Evolutionary conservation across 2,113 vertebrate genomes (phyloP), one percentile per base, ranked within the genome.

Genomic region (Dipodomys ordii): DNA sequence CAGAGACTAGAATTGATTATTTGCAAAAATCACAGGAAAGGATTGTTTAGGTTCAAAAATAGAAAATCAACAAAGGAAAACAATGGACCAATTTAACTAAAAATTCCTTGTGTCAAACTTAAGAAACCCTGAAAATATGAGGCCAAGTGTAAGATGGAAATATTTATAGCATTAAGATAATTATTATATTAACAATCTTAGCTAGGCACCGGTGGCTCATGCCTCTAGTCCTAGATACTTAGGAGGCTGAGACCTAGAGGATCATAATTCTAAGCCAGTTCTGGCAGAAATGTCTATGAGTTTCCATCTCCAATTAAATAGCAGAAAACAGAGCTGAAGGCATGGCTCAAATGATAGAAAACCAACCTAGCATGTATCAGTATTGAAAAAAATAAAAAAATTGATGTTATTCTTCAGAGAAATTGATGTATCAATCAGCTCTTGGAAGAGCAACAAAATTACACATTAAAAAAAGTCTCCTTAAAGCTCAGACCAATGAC

Each of bases 101-200:
- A 79, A 68, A 30, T 91, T 88, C 83, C 39, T 60, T 27, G 64
- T 30, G 16, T 81, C 90, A 92, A 65, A 76, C 91, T 72, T 67
- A 67, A 87, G 53, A 83, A 91, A 80, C 4, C n/a, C 77, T 87
- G 20, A 73, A 93, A 87, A 76, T 89, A 87, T 7, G 80, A 94
- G 72, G 80, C 30, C 82, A 73, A 83, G 7, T 73, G 39, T 88
- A 86, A 6, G 3, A 44, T 1, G 0, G 53, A 16, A 81, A 49
- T 57, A 91, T 25, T 82, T 74, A 87, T 0, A 90, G 28, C 4
- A 64, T 46, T 44, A 91, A 78, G 23, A 28, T 39, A 80, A 73
- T 83, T 62, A 64, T 20, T 83, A 49, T 39, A 73, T 80, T 83
- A 49, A 76, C 76, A 62, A 83, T 77, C 19, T 72, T 60, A 67